These are phyloP conservation scores for Blera fallax DNA, from an alignment of 2,888 invertebrate genomes.

Conservation along the genomic window DNA sequence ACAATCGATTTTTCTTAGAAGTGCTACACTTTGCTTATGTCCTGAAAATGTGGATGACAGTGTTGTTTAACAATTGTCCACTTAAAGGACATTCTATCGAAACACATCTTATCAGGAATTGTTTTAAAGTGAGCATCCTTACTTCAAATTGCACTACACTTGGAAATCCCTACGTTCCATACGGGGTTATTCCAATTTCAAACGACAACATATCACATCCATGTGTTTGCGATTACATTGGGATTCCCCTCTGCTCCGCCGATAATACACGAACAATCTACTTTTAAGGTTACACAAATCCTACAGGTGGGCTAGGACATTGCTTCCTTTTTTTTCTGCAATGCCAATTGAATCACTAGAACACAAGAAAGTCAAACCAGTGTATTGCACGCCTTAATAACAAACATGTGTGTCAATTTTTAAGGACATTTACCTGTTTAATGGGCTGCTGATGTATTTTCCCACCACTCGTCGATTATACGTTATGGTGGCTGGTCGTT, in stretches of 20 bases:
- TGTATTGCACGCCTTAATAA: slow-evolving; percentile 69
- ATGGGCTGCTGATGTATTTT: slow-evolving; percentile 45
- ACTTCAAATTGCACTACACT: neutral
- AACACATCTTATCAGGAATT: slow-evolving; percentile 42
- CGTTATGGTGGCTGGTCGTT: neutral
- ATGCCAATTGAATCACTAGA: slow-evolving; percentile 41
- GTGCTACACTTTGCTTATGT: neutral
- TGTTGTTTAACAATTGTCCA: slow-evolving; percentile 36
- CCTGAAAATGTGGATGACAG: slow-evolving; percentile 6
- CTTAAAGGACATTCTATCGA: slow-evolving; percentile 20
- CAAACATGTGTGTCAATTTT: slow-evolving; percentile 66
- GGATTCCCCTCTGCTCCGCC: slow-evolving; percentile 37
- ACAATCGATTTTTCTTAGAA: slow-evolving; percentile 20
- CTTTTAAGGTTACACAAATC: slow-evolving; percentile 63
- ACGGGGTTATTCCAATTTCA: slow-evolving; percentile 32
- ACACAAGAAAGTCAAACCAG: slow-evolving; percentile 48
- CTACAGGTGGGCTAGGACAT: slow-evolving; percentile 44
- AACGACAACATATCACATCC: slow-evolving; percentile 51
- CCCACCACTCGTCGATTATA: slow-evolving; percentile 35
- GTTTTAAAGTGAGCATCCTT: neutral
- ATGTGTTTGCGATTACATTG: slow-evolving; percentile 66
- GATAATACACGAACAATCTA: slow-evolving; percentile 29
- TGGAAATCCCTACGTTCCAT: slow-evolving; percentile 34
- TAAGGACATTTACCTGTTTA: slow-evolving; percentile 63
- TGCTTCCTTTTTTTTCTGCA: neutral